A percentile compares a stretch with the other conserved stretches of the same genome.
Evolutionary conservation across 2,113 vertebrate genomes (phyloP).

Genomic region (Cyprinodon variegatus): DNA sequence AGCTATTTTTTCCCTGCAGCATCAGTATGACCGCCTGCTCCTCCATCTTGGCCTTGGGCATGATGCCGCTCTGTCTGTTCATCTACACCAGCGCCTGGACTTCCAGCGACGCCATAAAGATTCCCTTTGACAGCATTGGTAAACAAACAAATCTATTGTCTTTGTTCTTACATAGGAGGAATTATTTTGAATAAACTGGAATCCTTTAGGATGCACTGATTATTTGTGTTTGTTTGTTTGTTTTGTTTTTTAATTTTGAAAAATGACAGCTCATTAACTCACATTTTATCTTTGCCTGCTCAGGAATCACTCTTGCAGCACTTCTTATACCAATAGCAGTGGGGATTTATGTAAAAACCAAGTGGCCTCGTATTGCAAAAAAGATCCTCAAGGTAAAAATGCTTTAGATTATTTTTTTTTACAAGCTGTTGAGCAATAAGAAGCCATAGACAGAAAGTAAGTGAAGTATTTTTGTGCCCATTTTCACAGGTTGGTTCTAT

Average conservation of each 20-base stretch:
- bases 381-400: conserved; percentile 89
- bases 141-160: conserved; percentile 40
- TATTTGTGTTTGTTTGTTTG: neutral
- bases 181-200: neutral
- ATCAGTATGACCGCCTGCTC: conserved; percentile 98
- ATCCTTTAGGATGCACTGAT: neutral
- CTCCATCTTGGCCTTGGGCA: conserved; percentile 91
- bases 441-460: neutral
- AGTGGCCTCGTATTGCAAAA: conserved; percentile 86
- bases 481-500: conserved; percentile 86
- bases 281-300: conserved; percentile 10
- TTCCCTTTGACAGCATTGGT: conserved; percentile 94
- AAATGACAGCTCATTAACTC: neutral
- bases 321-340: conserved; percentile 85
- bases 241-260: too few species aligned
- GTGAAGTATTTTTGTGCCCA: neutral
- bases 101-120: conserved; percentile 78
- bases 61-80: conserved; percentile 96
- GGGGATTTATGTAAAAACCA: conserved; percentile 87
- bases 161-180: too few species aligned
- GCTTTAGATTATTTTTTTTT: neutral
- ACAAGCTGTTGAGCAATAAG: too few species aligned
- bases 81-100: conserved; percentile 91
- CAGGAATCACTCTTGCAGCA: conserved; percentile 88
- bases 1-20: conserved; percentile 65